Conservation (phyloP, 2,888 invertebrate genomes). For the Macrophya annulata region DNA sequence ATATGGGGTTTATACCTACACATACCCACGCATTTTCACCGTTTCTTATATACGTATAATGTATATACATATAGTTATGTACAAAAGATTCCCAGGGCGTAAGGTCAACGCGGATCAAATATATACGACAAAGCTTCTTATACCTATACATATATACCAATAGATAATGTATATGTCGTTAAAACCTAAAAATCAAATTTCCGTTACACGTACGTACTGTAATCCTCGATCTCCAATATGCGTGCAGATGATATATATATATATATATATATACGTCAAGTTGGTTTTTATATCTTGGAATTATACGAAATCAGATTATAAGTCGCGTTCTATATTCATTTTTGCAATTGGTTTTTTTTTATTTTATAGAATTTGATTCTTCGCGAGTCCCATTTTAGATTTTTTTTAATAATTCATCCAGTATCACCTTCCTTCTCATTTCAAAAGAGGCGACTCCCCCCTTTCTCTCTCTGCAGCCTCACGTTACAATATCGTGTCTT, state of each 20-base stretch:
- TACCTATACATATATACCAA: not conserved
- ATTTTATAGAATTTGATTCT: no score
- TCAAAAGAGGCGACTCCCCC: not conserved
- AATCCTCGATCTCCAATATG: not conserved
- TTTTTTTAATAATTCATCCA: no score
- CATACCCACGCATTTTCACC: not conserved
- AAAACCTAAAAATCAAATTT: slow-evolving; percentile 38
- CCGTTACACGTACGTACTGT: slow-evolving; percentile 44
- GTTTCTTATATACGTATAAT: not conserved
- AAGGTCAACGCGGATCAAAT: slow-evolving; percentile 35
- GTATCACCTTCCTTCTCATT: not conserved
- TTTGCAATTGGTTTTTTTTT: no score
- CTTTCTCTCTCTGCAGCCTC: not conserved
- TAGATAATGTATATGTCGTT: no score
- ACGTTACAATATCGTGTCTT: not conserved
- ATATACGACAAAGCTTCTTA: not conserved
- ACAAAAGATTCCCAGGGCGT: slow-evolving; percentile 41
- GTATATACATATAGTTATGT: no score
- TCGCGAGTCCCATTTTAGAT: no score
- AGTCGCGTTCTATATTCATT: no score
- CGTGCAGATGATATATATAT: no score
- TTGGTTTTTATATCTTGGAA: no score
- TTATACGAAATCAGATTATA: no score
- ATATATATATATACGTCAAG: no score
- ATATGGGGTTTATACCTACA: not conserved